Conservation (phyloP, 2,888 invertebrate species). For the Drosophila limbata region DNA sequence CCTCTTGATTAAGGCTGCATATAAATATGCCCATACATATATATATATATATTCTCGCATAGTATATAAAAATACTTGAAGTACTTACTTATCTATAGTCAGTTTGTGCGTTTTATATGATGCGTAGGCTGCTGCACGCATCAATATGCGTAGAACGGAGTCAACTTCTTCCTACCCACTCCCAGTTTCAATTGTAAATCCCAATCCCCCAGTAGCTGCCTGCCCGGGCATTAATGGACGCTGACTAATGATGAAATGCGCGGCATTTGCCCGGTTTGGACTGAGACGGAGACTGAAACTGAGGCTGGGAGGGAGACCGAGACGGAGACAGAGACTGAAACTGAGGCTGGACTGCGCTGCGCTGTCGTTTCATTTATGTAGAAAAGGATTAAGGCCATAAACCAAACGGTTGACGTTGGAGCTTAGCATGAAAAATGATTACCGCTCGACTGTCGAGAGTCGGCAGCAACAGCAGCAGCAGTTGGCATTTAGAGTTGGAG, state of each 20-base stretch:
- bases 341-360: constrained; percentile 36
- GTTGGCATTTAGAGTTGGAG: constrained; percentile 15
- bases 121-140: constrained; percentile 72
- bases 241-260: constrained; percentile 80
- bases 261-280: constrained; percentile 64
- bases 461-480: constrained; percentile 45
- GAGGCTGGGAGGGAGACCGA: constrained; percentile 24
- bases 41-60: constrained; percentile 20
- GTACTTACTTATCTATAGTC: constrained; percentile 19
- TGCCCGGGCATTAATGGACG: constrained; percentile 75
- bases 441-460: constrained; percentile 70
- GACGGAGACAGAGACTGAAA: constrained; percentile 46
- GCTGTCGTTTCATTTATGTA: constrained; percentile 77
- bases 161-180: constrained; percentile 34
- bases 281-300: constrained; percentile 10
- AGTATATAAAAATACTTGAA: constrained; percentile 12
- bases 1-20: constrained; percentile 68
- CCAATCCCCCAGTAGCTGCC: constrained; percentile 70
- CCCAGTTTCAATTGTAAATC: constrained; percentile 59
- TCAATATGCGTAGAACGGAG: constrained; percentile 50
- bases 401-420: constrained; percentile 80
- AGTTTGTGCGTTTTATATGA: constrained; percentile 43
- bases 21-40: constrained; percentile 29
- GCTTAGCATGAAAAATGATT: constrained; percentile 81
- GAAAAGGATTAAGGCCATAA: constrained; percentile 81